These are phyloP conservation scores for Hydractinia echinata DNA, from an alignment of 30 jellyfish, hydroid and myxozoan species.

Conservation along the genomic window DNA sequence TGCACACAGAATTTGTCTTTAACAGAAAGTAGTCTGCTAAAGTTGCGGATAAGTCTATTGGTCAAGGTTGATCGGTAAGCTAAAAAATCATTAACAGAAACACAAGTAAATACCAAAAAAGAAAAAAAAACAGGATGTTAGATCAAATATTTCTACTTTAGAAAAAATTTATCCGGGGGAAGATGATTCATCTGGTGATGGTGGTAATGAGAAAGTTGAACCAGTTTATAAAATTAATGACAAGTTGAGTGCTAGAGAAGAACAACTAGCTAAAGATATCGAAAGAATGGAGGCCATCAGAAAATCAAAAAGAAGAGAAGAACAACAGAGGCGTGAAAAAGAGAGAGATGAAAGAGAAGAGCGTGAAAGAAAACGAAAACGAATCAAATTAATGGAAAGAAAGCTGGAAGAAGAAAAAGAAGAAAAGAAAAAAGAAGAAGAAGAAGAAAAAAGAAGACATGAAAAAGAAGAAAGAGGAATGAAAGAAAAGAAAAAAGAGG, in stretches of 20 bases:
- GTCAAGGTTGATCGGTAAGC: no score
- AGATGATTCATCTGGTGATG: neutral
- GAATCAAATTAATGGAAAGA: neutral
- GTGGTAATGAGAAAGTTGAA: neutral
- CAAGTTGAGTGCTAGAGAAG: constrained; percentile 15
- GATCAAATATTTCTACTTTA: neutral
- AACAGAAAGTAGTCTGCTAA: no score
- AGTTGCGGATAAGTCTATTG: no score
- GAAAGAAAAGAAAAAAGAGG: neutral
- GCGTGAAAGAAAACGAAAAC: neutral
- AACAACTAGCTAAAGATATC: constrained; percentile 14
- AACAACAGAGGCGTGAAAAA: neutral
- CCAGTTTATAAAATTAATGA: constrained; percentile 17
- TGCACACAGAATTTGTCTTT: no score
- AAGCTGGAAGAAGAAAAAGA: neutral
- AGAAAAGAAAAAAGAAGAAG: neutral
- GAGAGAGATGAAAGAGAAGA: constrained; percentile 1
- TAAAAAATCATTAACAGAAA: no score
- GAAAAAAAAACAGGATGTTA: no score
- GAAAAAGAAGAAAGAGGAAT: neutral
- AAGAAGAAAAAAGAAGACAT: no score
- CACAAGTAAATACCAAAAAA: no score
- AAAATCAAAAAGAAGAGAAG: neutral
- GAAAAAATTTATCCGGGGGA: constrained; percentile 16
- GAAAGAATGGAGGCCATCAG: neutral